These are phyloP conservation scores for Drymonia ruficornis DNA, from an alignment of 2,888 invertebrate species.

Conservation along the genomic window DNA sequence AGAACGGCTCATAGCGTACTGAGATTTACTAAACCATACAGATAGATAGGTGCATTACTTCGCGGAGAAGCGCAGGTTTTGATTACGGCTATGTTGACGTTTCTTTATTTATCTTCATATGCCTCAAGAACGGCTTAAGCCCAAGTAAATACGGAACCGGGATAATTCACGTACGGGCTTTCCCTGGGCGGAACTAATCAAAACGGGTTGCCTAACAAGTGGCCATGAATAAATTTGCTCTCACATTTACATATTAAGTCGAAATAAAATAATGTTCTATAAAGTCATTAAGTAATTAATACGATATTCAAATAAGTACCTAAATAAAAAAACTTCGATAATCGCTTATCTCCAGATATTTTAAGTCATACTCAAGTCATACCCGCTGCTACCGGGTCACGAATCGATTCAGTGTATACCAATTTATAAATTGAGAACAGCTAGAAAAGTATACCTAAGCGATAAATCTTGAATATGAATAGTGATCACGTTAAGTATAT, in stretches of 20 bases:
- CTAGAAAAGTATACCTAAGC: no score
- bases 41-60: no score
- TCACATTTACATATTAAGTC: slow-evolving; percentile 33
- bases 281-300: slow-evolving; percentile 8
- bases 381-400: no score
- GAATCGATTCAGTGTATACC: no score
- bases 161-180: slow-evolving; percentile 45
- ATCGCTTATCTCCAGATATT: not conserved
- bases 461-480: no score
- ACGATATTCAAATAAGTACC: no score
- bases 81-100: slow-evolving; percentile 18
- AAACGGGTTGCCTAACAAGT: slow-evolving; percentile 43
- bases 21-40: no score
- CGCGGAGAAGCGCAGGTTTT: no score
- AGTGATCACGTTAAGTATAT: no score
- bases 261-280: slow-evolving; percentile 30
- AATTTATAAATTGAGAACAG: no score
- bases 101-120: slow-evolving; percentile 40
- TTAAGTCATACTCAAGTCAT: not conserved
- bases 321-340: slow-evolving; percentile 18
- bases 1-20: no score
- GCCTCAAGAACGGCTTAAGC: slow-evolving; percentile 42
- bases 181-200: slow-evolving; percentile 47
- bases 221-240: slow-evolving; percentile 48
- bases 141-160: slow-evolving; percentile 48